A percentile compares a stretch with the other conserved stretches of the same genome.
phyloP scores from a whole-genome alignment of 2,888 invertebrate genomes.

The Philaethria dido region DNA sequence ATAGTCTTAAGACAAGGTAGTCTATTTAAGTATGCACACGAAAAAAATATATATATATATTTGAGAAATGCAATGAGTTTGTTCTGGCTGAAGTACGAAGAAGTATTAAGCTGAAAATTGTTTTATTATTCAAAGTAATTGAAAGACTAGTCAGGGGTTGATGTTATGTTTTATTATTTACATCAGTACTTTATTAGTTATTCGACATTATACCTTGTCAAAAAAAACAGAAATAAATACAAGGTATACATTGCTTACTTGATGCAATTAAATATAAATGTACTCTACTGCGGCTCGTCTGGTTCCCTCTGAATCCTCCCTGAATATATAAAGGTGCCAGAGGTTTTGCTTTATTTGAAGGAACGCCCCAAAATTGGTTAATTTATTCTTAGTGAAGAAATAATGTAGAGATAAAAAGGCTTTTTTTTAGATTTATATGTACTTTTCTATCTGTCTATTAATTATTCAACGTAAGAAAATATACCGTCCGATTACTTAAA shows the following conservation, averaged over 20 bases:
- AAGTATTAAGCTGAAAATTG: too few relatives aligned
- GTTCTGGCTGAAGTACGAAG: too few relatives aligned
- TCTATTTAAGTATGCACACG: too few relatives aligned
- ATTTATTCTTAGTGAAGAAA: slow-evolving; percentile 6
- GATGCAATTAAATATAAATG: not conserved
- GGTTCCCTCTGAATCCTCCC: slow-evolving; percentile 3
- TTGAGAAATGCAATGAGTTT: too few relatives aligned
- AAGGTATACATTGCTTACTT: not conserved
- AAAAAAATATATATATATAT: too few relatives aligned
- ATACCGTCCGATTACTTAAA: not conserved
- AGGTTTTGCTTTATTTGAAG: slow-evolving; percentile 6
- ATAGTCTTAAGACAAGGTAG: too few relatives aligned
- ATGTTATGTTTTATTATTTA: too few relatives aligned
- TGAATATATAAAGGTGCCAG: slow-evolving; percentile 3
- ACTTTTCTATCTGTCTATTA: not conserved
- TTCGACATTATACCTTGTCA: too few relatives aligned
- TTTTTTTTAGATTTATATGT: not conserved
- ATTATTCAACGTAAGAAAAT: not conserved
- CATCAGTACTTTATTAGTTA: too few relatives aligned
- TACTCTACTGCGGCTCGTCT: not conserved
- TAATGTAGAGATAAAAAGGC: not conserved
- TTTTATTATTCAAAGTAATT: too few relatives aligned
- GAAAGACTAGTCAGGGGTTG: too few relatives aligned
- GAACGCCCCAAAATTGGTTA: slow-evolving; percentile 3
- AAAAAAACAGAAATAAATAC: not conserved